Base-by-base conservation (phyloP, 2,797 vertebrate genomes). In the Sebastiscus albofasciatus region DNA sequence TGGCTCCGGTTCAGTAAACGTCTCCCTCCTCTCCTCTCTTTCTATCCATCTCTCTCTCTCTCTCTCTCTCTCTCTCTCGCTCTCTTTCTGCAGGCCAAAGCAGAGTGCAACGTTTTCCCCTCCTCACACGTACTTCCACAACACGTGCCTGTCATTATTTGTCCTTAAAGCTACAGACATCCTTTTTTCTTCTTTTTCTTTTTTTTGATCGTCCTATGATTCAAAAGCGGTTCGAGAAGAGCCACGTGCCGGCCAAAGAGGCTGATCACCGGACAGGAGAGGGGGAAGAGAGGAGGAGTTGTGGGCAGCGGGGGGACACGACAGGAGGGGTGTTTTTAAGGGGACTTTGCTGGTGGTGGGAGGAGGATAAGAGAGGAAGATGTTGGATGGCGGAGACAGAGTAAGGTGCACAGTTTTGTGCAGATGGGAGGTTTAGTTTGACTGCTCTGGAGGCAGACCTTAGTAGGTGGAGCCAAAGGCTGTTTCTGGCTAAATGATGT, bases 81-180 rank as follows among this genome's bases (percentile, higher is more conserved):
- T 75, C 72, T 68, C 84, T 82, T 39, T 26, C 62, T 60, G 73
- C 78, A 36, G 74, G 85, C 73, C 75, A 72, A 76, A 88, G 84
- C 82, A 85, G 68, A 71, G 75, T 66, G 58, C 52, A 86, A 65
- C 29, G 22, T 82, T 86, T 83, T 60, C 55, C 69, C 65, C 90
- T 87, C 87, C 89, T 87, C 86, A 59, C 80, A 74, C 74, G 36
- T 76, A 70, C 75, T 65, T 82, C 46, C 79, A 79, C 81, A 76
- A 78, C 86, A 89, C 71, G 75, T 36, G 78, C 68, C 84, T 68
- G 78, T 92, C 90, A 84, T 87, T 84, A 90, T 96, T 94, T 92
- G 96, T 96, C 96, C 96, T 97, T 96, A 95, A 96, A 95, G 93
- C 89, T 85, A 87, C 80, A 88, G 72, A 81, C 65, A 77, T 90